A percentile compares a stretch with the other conserved stretches of the same genome.
These are phyloP conservation scores for Brachionus koreanus DNA, from an alignment of 1,140 invertebrate species.

Conservation along the genomic window DNA sequence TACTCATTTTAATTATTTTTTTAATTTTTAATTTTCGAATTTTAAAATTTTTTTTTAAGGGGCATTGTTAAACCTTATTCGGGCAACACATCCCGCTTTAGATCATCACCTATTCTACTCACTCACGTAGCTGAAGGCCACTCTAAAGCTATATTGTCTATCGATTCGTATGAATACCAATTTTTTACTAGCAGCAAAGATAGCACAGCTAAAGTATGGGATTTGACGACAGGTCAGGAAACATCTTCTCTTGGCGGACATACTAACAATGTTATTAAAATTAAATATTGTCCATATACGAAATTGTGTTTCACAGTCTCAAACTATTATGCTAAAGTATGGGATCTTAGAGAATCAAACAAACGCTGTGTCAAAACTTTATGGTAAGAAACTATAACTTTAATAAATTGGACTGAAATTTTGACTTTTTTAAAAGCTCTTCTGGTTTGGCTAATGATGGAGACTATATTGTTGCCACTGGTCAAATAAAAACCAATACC, in stretches of 20 bases:
- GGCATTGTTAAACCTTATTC: slow-evolving; percentile 49
- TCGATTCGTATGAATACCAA: slow-evolving; percentile 69
- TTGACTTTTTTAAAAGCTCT: slow-evolving; percentile 59
- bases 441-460: slow-evolving; percentile 65
- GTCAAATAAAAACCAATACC: slow-evolving; percentile 53
- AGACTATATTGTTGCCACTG: slow-evolving; percentile 55
- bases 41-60: no score
- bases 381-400: not conserved
- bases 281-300: slow-evolving; percentile 66
- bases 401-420: not conserved
- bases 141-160: slow-evolving; percentile 72
- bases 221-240: slow-evolving; percentile 71
- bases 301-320: slow-evolving; percentile 73
- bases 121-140: slow-evolving; percentile 78
- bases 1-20: no score
- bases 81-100: slow-evolving; percentile 41
- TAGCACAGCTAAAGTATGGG: slow-evolving; percentile 81
- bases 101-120: slow-evolving; percentile 68
- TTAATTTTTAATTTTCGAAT: no score
- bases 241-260: slow-evolving; percentile 67
- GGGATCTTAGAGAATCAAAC: slow-evolving; percentile 68
- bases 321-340: slow-evolving; percentile 75
- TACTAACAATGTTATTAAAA: slow-evolving; percentile 73
- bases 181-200: slow-evolving; percentile 78
- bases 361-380: slow-evolving; percentile 70